Evolutionary conservation across 2,888 invertebrate genomes (phyloP).

Genomic region (Belgica antarctica): DNA sequence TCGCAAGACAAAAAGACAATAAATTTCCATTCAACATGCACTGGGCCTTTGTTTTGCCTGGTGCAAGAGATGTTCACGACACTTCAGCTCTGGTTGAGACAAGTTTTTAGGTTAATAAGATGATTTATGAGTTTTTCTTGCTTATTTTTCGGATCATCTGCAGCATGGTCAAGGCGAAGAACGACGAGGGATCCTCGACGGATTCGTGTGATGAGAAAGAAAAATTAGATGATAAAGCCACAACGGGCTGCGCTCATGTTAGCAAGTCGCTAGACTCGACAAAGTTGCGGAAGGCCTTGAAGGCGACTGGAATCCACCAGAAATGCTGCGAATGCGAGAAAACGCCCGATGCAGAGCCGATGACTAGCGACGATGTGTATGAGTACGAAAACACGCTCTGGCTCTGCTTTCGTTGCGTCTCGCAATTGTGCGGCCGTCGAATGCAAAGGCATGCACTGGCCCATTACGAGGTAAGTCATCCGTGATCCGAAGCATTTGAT

Average conservation of each 20-base stretch:
- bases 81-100: neutral
- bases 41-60: neutral
- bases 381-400: slow-evolving; percentile 62
- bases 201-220: slow-evolving; percentile 73
- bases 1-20: neutral
- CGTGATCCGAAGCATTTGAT: slow-evolving; percentile 20
- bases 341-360: slow-evolving; percentile 50
- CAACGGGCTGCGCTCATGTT: slow-evolving; percentile 62
- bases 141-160: neutral
- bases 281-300: slow-evolving; percentile 61
- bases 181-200: slow-evolving; percentile 63
- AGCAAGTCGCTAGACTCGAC: slow-evolving; percentile 66
- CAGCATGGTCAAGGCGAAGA: slow-evolving; percentile 25
- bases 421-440: slow-evolving; percentile 70
- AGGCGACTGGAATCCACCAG: slow-evolving; percentile 55
- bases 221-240: slow-evolving; percentile 59
- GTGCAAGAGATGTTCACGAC: neutral
- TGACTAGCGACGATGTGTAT: slow-evolving; percentile 49
- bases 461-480: slow-evolving; percentile 61
- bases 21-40: neutral
- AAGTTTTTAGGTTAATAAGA: slow-evolving; percentile 6
- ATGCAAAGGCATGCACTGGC: slow-evolving; percentile 69
- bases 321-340: slow-evolving; percentile 62
- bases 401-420: slow-evolving; percentile 80
- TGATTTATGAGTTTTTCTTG: neutral